A percentile compares a stretch with the other conserved stretches of the same genome.
Conservation (phyloP, 2,888 invertebrate species). For the Phania funesta region DNA sequence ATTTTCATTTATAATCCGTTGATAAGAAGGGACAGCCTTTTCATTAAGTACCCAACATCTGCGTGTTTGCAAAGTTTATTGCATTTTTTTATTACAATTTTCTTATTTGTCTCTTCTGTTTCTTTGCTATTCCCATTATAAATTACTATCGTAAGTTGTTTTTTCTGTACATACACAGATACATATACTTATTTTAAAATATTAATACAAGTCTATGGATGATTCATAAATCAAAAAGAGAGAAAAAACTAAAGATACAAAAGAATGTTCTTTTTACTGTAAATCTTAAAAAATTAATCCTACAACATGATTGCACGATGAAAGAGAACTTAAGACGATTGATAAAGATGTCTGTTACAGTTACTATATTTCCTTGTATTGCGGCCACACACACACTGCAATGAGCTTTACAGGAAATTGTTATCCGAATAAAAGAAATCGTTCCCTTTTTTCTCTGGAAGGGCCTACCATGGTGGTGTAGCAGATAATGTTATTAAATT, state of each 20-base stretch:
- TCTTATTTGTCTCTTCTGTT: neutral
- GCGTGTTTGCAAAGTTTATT: slow-evolving; percentile 44
- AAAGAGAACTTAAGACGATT: neutral
- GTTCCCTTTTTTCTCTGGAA: neutral
- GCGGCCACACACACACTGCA: neutral
- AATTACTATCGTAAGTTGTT: slow-evolving; percentile 44
- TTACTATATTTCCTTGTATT: neutral
- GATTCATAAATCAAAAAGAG: slow-evolving; percentile 30
- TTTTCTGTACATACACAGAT: slow-evolving; percentile 38
- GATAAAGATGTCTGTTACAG: slow-evolving; percentile 22
- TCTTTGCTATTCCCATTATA: slow-evolving; percentile 25
- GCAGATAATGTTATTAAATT: neutral
- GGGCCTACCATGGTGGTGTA: neutral
- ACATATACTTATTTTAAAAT: slow-evolving; percentile 36
- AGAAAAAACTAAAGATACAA: slow-evolving; percentile 1
- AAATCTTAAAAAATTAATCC: slow-evolving; percentile 16
- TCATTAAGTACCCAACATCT: slow-evolving; percentile 4
- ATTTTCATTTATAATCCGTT: too few relatives aligned
- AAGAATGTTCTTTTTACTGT: neutral
- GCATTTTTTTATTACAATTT: slow-evolving; percentile 42
- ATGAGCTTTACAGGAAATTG: slow-evolving; percentile 22
- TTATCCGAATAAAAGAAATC: slow-evolving; percentile 22
- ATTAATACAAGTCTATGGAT: slow-evolving; percentile 34
- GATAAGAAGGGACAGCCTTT: slow-evolving; percentile 1
- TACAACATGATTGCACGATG: slow-evolving; percentile 1